Conservation (phyloP, 2,113 vertebrate species). For the Trematocara variabile region DNA sequence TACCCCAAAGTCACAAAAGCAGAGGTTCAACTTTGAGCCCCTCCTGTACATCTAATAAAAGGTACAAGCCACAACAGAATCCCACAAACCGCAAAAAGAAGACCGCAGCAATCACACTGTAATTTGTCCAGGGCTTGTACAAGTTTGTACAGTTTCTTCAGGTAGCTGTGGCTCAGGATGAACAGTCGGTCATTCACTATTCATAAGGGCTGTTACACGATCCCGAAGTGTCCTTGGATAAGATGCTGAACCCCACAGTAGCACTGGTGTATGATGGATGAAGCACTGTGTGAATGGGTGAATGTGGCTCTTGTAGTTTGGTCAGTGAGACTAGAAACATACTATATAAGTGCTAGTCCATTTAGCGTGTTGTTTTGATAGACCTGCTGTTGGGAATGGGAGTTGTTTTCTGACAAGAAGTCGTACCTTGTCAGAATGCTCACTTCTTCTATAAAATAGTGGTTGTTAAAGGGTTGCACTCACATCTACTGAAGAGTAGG, state of each 20-base stretch:
- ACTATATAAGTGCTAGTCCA: background rate
- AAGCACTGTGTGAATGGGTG: background rate
- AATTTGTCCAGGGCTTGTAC: background rate
- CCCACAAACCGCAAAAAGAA: background rate
- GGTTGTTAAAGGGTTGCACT: constrained; percentile 2
- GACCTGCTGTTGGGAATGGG: background rate
- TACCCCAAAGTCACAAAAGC: background rate
- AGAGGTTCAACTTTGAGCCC: background rate
- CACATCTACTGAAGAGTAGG: background rate
- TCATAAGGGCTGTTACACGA: background rate
- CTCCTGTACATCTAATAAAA: background rate
- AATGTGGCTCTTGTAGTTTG: background rate
- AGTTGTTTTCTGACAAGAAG: background rate
- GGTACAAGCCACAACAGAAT: background rate
- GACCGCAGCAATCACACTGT: background rate
- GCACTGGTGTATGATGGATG: background rate
- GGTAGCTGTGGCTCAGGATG: background rate
- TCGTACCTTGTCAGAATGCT: background rate
- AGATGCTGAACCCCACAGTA: background rate
- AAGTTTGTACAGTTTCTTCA: background rate
- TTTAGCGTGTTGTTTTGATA: background rate
- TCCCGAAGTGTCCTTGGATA: background rate
- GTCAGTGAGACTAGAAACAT: background rate
- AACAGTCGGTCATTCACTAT: background rate
- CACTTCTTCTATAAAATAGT: background rate